phyloP scores from a whole-genome alignment of 2,797 vertebrate genomes.

The Galagoides demidoff region DNA sequence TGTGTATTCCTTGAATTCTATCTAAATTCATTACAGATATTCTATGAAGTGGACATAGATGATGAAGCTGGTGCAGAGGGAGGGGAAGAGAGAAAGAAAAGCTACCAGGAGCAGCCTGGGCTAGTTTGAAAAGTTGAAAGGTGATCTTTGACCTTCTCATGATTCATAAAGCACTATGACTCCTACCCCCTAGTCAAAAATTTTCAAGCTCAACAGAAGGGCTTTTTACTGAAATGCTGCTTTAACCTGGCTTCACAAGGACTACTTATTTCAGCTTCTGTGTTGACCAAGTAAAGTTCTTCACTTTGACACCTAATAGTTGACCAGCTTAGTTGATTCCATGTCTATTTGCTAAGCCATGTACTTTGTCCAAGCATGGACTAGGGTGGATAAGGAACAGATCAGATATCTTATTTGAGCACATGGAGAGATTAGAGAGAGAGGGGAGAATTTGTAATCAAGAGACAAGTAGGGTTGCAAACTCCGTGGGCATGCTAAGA shows the following conservation, averaged over 20 bases:
- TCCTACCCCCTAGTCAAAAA: conserved; percentile 51
- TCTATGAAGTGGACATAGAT: conserved; percentile 51
- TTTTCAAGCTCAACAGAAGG: conserved; percentile 79
- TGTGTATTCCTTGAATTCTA: conserved; percentile 76
- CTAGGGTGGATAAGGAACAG: neutral
- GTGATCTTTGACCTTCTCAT: conserved; percentile 80
- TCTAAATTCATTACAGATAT: conserved; percentile 62
- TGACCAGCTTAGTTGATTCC: conserved; percentile 45
- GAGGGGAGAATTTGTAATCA: neutral
- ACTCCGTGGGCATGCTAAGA: neutral
- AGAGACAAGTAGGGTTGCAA: neutral
- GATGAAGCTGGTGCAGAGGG: neutral
- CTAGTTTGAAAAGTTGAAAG: conserved; percentile 82
- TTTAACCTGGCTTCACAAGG: conserved; percentile 81
- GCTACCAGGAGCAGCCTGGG: neutral
- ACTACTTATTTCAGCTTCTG: conserved; percentile 74
- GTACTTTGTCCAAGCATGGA: neutral
- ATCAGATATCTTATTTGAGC: conserved; percentile 10
- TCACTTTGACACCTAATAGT: conserved; percentile 65
- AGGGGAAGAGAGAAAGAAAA: neutral
- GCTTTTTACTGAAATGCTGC: conserved; percentile 76
- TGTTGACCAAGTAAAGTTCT: conserved; percentile 45
- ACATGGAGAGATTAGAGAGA: neutral
- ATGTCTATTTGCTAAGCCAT: neutral
- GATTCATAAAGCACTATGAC: conserved; percentile 71